A percentile compares a stretch with the other conserved stretches of the same genome.
These are phyloP conservation scores for Cheilosia pagana DNA, from an alignment of 2,888 invertebrate genomes.

Conservation along the genomic window DNA sequence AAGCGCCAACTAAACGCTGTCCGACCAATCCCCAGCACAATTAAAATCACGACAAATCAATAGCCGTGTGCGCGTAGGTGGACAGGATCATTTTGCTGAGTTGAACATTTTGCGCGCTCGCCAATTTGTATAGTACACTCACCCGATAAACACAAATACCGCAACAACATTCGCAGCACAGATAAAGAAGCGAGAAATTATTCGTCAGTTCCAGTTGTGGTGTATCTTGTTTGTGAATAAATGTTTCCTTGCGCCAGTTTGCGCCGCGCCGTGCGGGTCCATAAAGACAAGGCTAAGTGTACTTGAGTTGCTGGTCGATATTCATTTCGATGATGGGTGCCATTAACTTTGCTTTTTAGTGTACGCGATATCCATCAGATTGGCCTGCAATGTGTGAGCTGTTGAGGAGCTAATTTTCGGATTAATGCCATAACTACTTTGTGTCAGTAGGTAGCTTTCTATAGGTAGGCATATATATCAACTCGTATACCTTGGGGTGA, in stretches of 20 bases:
- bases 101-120: background rate
- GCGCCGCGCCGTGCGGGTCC: background rate
- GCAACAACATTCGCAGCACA: background rate
- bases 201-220: too few relatives aligned
- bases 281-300: constrained; percentile 34
- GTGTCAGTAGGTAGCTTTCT: background rate
- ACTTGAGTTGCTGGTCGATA: background rate
- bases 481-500: constrained; percentile 11
- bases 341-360: constrained; percentile 13
- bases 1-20: constrained; percentile 9
- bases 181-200: background rate
- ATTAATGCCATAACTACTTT: constrained; percentile 9
- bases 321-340: constrained; percentile 2
- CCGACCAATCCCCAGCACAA: constrained; percentile 20
- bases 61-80: constrained; percentile 22
- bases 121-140: background rate
- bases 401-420: constrained; percentile 18
- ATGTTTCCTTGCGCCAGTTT: background rate
- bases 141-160: constrained; percentile 1
- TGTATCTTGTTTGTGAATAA: background rate
- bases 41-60: constrained; percentile 37
- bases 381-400: background rate
- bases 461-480: too few relatives aligned
- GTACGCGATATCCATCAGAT: background rate
- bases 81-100: constrained; percentile 15